Conservation (phyloP, 2,888 invertebrate species). For the Dusona sp. region DNA sequence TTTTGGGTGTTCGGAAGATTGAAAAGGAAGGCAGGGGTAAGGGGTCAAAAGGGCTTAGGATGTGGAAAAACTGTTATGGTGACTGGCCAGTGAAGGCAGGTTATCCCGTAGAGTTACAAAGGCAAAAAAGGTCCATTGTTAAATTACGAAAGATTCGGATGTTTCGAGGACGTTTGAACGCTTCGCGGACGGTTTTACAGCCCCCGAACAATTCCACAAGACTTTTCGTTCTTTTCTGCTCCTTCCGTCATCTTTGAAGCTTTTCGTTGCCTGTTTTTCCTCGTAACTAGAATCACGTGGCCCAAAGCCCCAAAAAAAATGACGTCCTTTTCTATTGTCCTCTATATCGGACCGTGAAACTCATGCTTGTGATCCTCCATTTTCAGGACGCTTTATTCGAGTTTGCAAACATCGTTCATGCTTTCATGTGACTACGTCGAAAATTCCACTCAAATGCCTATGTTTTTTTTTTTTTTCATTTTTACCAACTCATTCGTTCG, state of each 20-base stretch:
- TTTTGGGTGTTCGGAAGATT: constrained; percentile 4
- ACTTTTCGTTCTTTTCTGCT: constrained; percentile 16
- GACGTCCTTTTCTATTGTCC: constrained; percentile 34
- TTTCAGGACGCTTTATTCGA: constrained; percentile 39
- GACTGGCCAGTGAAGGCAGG: constrained; percentile 56
- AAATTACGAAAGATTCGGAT: constrained; percentile 64
- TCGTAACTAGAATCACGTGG: constrained; percentile 15
- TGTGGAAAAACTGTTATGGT: constrained; percentile 25
- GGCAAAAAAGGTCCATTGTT: constrained; percentile 57
- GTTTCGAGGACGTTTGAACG: constrained; percentile 65
- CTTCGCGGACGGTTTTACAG: constrained; percentile 57
- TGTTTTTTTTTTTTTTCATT: not conserved
- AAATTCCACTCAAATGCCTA: not conserved
- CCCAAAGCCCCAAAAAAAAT: not conserved
- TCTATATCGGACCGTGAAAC: constrained; percentile 35
- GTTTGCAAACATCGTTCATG: constrained; percentile 64
- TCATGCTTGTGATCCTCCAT: constrained; percentile 25
- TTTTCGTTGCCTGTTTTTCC: not conserved
- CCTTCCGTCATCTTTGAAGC: not conserved
- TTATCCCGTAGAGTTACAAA: constrained; percentile 55
- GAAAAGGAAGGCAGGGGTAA: not conserved
- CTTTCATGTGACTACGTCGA: not conserved
- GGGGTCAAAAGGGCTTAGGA: not conserved
- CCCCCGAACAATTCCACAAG: constrained; percentile 54
- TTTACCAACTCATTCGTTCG: not conserved